These are phyloP conservation scores for Tridacna gigas DNA, from an alignment of 2,888 invertebrate species.

Conservation along the genomic window DNA sequence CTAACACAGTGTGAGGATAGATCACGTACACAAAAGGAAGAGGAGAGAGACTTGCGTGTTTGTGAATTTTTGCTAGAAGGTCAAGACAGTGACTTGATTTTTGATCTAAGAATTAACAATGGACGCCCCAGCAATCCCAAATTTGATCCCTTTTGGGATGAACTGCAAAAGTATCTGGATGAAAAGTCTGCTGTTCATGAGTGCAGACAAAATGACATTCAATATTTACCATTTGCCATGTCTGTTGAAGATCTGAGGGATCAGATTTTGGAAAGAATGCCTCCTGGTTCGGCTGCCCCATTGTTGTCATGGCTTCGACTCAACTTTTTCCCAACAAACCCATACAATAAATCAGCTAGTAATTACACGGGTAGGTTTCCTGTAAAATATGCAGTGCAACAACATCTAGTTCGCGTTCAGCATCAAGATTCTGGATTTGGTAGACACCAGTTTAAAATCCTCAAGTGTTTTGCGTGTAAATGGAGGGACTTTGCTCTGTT, in stretches of 20 bases:
- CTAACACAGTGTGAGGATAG: not conserved
- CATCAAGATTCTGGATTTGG: conserved; percentile 34
- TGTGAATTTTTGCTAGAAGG: not conserved
- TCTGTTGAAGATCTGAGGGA: conserved; percentile 37
- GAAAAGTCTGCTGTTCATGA: conserved; percentile 53
- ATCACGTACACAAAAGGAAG: too few relatives aligned
- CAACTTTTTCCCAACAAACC: conserved; percentile 42
- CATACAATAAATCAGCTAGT: conserved; percentile 19
- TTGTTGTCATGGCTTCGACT: conserved; percentile 10
- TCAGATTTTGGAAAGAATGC: conserved; percentile 21
- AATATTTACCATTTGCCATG: conserved; percentile 40
- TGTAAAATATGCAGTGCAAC: conserved; percentile 42
- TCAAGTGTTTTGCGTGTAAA: conserved; percentile 50
- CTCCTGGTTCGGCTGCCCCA: conserved; percentile 30
- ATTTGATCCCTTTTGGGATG: conserved; percentile 46
- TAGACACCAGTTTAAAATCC: conserved; percentile 28
- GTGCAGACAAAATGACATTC: conserved; percentile 15
- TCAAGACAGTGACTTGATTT: not conserved
- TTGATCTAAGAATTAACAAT: conserved; percentile 32
- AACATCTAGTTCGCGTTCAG: conserved; percentile 10
- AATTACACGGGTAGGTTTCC: conserved; percentile 34
- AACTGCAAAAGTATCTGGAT: conserved; percentile 25
- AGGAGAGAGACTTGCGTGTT: too few relatives aligned
- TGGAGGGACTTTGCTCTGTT: conserved; percentile 26
- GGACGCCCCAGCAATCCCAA: conserved; percentile 31